Percentiles rank a stretch among this genome's conserved stretches.
phyloP scores from a whole-genome alignment of 2,797 vertebrate species.

The Rousettus madagascariensis region DNA sequence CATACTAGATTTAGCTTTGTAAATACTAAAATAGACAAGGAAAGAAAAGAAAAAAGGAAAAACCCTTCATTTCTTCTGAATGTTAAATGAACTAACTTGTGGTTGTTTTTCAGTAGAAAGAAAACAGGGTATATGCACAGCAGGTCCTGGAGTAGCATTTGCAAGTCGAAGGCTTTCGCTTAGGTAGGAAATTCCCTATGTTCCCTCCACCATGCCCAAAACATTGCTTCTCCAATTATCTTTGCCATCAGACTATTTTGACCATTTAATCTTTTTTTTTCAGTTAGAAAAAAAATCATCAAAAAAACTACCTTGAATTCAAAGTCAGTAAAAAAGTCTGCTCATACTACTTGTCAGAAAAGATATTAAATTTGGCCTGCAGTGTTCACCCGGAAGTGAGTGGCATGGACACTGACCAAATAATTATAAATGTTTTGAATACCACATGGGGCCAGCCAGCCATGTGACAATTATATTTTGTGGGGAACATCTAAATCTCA shows the following conservation, averaged over 20 bases:
- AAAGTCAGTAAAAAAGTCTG: background rate
- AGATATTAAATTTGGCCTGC: background rate
- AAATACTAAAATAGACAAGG: background rate
- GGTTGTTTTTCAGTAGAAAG: background rate
- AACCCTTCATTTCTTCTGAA: background rate
- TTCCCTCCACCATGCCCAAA: background rate
- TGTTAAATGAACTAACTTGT: background rate
- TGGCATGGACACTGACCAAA: background rate
- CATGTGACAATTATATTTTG: background rate
- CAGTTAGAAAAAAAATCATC: background rate
- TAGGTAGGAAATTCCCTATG: background rate
- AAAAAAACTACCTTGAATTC: background rate
- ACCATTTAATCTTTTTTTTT: background rate
- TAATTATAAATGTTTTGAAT: background rate
- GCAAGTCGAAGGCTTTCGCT: background rate
- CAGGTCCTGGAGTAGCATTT: background rate
- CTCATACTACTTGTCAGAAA: background rate
- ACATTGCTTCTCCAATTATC: background rate
- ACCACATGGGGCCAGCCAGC: background rate
- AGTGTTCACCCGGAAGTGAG: background rate
- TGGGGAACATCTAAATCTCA: background rate
- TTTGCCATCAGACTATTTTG: background rate
- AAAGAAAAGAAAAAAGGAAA: background rate
- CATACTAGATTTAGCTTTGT: background rate
- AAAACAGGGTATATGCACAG: background rate